Evolutionary conservation across 2,888 invertebrate genomes (phyloP).

Genomic region (Cantharis lateralis): DNA sequence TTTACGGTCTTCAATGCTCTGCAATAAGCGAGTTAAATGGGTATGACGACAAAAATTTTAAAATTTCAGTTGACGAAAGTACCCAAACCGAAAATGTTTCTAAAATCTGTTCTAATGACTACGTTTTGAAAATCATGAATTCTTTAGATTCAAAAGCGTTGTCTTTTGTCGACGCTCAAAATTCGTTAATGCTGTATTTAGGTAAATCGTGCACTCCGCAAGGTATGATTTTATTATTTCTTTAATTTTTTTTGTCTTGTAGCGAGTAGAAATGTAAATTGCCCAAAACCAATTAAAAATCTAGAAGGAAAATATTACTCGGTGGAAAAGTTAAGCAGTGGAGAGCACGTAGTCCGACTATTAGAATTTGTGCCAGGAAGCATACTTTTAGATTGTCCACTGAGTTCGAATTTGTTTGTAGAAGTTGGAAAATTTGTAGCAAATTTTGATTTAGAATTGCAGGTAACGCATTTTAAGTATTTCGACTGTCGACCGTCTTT

Average conservation of each 20-base stretch:
- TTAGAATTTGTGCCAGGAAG: conserved; percentile 78
- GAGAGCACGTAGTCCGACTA: conserved; percentile 71
- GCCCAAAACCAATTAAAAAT: conserved; percentile 74
- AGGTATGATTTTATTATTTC: conserved; percentile 27
- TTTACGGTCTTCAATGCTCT: conserved; percentile 67
- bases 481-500: not conserved
- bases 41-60: conserved; percentile 81
- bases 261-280: conserved; percentile 65
- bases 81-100: not conserved
- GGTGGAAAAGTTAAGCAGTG: conserved; percentile 58
- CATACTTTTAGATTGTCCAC: conserved; percentile 66
- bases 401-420: conserved; percentile 66
- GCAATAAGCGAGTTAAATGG: conserved; percentile 68
- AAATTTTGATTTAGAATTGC: conserved; percentile 67
- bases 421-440: conserved; percentile 77
- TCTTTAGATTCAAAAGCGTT: conserved; percentile 75
- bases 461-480: conserved; percentile 56
- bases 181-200: conserved; percentile 71
- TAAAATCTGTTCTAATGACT: conserved; percentile 69
- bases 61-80: conserved; percentile 62
- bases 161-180: conserved; percentile 74
- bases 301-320: conserved; percentile 68
- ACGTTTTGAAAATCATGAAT: conserved; percentile 84
- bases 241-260: conserved; percentile 18
- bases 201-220: conserved; percentile 55